These are phyloP conservation scores for Macrotis lagotis DNA, from an alignment of 2,113 vertebrate genomes.

Conservation along the genomic window DNA sequence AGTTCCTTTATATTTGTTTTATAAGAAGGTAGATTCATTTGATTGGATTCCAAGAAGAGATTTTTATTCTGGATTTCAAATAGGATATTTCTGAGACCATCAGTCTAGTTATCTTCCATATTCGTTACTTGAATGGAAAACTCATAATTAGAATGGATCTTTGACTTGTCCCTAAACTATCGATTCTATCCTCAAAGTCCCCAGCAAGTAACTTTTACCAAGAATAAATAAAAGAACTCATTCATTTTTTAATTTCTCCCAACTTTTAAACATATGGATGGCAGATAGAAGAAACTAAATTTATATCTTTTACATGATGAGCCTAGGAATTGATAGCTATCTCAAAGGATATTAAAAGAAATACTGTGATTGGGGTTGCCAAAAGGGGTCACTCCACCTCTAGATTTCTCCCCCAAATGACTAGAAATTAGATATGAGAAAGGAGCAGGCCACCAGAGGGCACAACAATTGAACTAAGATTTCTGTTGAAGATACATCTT, in stretches of 20 bases:
- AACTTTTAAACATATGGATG: conserved; percentile 27
- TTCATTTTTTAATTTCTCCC: conserved; percentile 25
- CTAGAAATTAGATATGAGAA: conserved; percentile 2
- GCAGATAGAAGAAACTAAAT: background rate
- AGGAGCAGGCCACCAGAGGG: background rate
- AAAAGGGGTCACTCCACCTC: background rate
- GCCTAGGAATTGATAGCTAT: conserved; percentile 14
- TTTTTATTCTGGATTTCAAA: conserved; percentile 18
- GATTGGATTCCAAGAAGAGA: background rate
- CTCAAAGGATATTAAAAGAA: background rate
- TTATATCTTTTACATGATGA: background rate
- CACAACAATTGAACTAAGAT: background rate
- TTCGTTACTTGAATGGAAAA: conserved; percentile 20
- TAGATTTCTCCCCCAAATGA: conserved; percentile 1
- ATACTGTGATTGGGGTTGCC: background rate
- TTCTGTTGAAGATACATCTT: background rate
- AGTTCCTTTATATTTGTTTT: conserved; percentile 27
- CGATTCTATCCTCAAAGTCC: background rate
- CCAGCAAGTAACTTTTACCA: background rate
- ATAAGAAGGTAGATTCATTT: background rate
- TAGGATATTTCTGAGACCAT: conserved; percentile 9
- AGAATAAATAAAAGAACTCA: background rate
- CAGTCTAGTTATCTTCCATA: conserved; percentile 27
- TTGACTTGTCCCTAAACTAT: background rate
- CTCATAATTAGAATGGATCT: background rate